Evolutionary conservation across 2,797 vertebrate genomes (phyloP).

Genomic region (Apogon hyalosoma): DNA sequence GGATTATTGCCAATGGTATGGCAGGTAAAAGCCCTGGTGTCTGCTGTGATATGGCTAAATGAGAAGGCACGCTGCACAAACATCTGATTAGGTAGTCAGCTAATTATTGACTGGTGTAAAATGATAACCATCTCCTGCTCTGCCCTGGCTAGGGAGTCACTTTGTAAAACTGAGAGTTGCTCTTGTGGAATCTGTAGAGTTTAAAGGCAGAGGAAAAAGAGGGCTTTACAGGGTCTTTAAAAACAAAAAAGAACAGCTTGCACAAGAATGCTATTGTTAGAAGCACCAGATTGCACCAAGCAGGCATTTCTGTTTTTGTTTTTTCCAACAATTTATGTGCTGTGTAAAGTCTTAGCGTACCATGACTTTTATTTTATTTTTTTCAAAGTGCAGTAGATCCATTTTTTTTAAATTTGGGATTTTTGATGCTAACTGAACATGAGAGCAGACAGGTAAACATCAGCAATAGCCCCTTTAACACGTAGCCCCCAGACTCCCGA

Average conservation of each 20-base stretch:
- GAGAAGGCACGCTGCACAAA: slow-evolving; percentile 68
- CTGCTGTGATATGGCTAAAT: slow-evolving; percentile 52
- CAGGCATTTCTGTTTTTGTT: slow-evolving; percentile 29
- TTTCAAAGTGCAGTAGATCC: neutral
- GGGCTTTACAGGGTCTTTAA: slow-evolving; percentile 52
- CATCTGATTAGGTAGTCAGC: slow-evolving; percentile 72
- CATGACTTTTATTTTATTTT: slow-evolving; percentile 15
- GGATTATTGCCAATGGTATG: slow-evolving; percentile 38
- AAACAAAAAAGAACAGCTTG: slow-evolving; percentile 44
- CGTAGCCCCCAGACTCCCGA: slow-evolving; percentile 28
- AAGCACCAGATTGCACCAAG: slow-evolving; percentile 29
- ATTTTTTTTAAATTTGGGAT: slow-evolving; percentile 9
- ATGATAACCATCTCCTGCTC: slow-evolving; percentile 63
- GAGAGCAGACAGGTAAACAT: slow-evolving; percentile 42
- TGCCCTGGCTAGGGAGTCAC: slow-evolving; percentile 20
- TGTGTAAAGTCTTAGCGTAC: slow-evolving; percentile 3
- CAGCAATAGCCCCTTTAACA: slow-evolving; percentile 14
- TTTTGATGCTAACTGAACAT: slow-evolving; percentile 35
- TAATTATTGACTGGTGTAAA: slow-evolving; percentile 80
- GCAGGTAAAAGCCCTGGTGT: slow-evolving; percentile 59
- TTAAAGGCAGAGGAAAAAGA: slow-evolving; percentile 52
- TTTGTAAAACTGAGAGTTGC: slow-evolving; percentile 54
- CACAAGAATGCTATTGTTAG: slow-evolving; percentile 61
- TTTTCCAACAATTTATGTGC: slow-evolving; percentile 19
- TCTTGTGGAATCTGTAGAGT: slow-evolving; percentile 64